Percentiles rank a stretch among this genome's conserved stretches.
These are phyloP conservation scores for Dinothrombium tinctorium DNA, from an alignment of 1,140 invertebrate species.

Conservation along the genomic window DNA sequence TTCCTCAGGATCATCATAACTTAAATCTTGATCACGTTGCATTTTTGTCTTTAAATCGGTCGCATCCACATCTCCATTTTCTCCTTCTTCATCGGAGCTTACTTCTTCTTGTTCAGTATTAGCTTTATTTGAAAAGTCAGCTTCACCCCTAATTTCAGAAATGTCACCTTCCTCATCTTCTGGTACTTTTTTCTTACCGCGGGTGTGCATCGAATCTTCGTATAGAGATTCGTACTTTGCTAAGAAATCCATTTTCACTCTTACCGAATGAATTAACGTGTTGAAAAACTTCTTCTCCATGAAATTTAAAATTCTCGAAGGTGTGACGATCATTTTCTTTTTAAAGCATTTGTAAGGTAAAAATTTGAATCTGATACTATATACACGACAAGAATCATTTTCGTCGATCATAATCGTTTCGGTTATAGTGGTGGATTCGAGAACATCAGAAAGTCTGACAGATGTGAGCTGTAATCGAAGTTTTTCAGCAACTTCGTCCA, in stretches of 20 bases:
- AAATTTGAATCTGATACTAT: slow-evolving; percentile 35
- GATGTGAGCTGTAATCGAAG: slow-evolving; percentile 42
- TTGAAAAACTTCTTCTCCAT: slow-evolving; percentile 25
- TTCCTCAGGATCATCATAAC: slow-evolving; percentile 54
- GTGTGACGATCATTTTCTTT: slow-evolving; percentile 38
- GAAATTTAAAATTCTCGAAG: slow-evolving; percentile 30
- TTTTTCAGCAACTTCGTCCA: slow-evolving; percentile 31
- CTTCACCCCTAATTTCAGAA: slow-evolving; percentile 17
- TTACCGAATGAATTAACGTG: slow-evolving; percentile 17
- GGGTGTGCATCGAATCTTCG: slow-evolving; percentile 1
- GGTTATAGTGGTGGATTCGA: slow-evolving; percentile 42
- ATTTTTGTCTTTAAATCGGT: slow-evolving; percentile 29
- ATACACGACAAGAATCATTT: slow-evolving; percentile 14
- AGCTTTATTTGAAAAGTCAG: too few relatives aligned
- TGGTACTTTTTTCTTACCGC: not conserved
- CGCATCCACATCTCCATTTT: slow-evolving; percentile 28
- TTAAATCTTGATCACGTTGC: slow-evolving; percentile 36
- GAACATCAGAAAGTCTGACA: slow-evolving; percentile 48
- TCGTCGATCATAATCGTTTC: slow-evolving; percentile 27
- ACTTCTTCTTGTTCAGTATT: slow-evolving; percentile 27
- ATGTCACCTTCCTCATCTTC: slow-evolving; percentile 18
- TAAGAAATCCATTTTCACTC: slow-evolving; percentile 14
- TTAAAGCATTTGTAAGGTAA: slow-evolving; percentile 44
- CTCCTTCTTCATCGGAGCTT: slow-evolving; percentile 35
- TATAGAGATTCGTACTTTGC: slow-evolving; percentile 2